Percentiles rank a stretch among this genome's conserved stretches.
phyloP scores from a whole-genome alignment of 2,888 invertebrate species.

The Heliconius aoede region DNA sequence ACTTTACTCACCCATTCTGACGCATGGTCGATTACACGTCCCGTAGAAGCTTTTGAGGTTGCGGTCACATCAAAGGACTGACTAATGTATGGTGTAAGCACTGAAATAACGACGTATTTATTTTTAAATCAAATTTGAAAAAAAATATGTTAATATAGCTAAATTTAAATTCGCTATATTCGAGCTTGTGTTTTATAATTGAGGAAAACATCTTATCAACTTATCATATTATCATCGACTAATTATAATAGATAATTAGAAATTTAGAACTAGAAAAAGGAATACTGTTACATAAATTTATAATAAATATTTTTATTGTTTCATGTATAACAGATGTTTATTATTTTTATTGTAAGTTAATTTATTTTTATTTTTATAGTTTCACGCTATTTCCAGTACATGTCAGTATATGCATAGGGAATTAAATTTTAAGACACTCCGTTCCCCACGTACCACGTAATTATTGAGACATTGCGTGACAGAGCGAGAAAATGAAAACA shows the following conservation, averaged over 20 bases:
- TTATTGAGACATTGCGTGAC: not conserved
- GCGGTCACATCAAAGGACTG: constrained; percentile 40
- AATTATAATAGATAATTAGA: too few species aligned
- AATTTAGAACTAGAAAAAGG: too few species aligned
- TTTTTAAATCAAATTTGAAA: not conserved
- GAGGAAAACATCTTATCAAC: too few species aligned
- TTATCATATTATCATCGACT: too few species aligned
- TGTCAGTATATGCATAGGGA: not conserved
- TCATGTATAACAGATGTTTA: not conserved
- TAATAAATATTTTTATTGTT: not conserved
- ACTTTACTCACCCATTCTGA: constrained; percentile 12
- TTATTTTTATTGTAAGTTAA: too few species aligned
- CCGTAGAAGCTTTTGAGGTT: constrained; percentile 26
- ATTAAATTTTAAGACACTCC: not conserved
- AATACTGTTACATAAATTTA: not conserved
- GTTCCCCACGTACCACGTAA: not conserved
- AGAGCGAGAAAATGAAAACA: too few species aligned
- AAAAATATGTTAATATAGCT: not conserved
- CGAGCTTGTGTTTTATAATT: too few species aligned
- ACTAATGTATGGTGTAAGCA: constrained; percentile 28
- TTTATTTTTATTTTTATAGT: too few species aligned
- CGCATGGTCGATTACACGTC: constrained; percentile 32
- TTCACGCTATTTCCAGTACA: not conserved
- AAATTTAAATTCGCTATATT: not conserved
- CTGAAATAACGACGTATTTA: constrained; percentile 14